These are phyloP conservation scores for Ceratina japonica DNA, from an alignment of 1,140 invertebrate genomes.

Conservation along the genomic window DNA sequence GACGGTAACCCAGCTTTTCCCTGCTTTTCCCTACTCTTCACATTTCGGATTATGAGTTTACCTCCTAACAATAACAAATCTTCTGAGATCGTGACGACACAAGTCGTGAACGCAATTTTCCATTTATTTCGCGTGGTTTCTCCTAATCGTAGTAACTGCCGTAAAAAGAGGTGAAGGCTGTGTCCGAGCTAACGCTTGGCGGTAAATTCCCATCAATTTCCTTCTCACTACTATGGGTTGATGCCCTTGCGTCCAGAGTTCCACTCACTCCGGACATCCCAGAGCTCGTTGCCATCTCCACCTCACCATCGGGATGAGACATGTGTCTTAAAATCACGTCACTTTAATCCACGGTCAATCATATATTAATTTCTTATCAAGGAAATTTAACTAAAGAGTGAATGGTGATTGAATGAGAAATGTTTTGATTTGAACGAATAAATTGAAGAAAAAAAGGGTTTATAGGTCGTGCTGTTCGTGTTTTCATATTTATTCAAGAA, in stretches of 20 bases:
- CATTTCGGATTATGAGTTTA: too few species aligned
- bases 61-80: too few species aligned
- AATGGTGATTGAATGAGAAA: not conserved
- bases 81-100: too few species aligned
- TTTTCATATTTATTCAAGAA: too few species aligned
- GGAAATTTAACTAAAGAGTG: not conserved
- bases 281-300: constrained; percentile 76
- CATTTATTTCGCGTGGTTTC: constrained; percentile 27
- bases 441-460: not conserved
- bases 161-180: constrained; percentile 86
- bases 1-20: too few species aligned
- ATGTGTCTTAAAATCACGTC: constrained; percentile 76
- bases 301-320: constrained; percentile 73
- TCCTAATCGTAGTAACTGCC: constrained; percentile 78
- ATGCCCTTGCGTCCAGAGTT: constrained; percentile 72
- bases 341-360: constrained; percentile 59
- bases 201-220: constrained; percentile 73
- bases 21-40: too few species aligned
- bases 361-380: constrained; percentile 27
- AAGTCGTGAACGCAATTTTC: constrained; percentile 1
- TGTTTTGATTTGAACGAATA: not conserved
- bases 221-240: constrained; percentile 72
- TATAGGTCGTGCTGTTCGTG: not conserved
- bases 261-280: constrained; percentile 73
- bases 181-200: constrained; percentile 82